These are phyloP conservation scores for Lydus trimaculatus DNA, from an alignment of 2,888 invertebrate genomes.

Conservation along the genomic window DNA sequence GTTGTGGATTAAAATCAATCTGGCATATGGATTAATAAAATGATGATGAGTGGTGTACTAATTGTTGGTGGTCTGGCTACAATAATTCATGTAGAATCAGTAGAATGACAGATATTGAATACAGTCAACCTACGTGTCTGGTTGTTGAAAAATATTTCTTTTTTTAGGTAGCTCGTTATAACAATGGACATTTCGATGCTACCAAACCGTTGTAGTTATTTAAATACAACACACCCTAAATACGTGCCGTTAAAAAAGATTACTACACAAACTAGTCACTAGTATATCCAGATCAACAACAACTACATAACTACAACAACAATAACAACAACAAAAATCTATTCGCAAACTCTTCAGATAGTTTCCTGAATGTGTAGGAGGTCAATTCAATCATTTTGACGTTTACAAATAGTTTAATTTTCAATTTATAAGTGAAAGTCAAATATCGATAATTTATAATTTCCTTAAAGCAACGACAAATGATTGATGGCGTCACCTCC, in stretches of 20 bases:
- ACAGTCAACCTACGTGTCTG: constrained; percentile 37
- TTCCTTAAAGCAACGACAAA: constrained; percentile 13
- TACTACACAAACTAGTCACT: constrained; percentile 8
- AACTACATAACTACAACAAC: constrained; percentile 11
- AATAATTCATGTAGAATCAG: constrained; percentile 37
- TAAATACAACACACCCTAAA: constrained; percentile 52
- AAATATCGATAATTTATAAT: constrained; percentile 13
- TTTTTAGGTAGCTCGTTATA: constrained; percentile 53
- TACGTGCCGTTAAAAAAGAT: constrained; percentile 23
- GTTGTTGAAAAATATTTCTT: constrained; percentile 43
- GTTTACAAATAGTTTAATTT: constrained; percentile 16
- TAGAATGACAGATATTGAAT: constrained; percentile 31
- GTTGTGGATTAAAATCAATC: constrained; percentile 9
- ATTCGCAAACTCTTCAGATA: background rate
- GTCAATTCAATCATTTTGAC: constrained; percentile 18
- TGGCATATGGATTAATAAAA: constrained; percentile 12
- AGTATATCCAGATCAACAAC: background rate
- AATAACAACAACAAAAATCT: background rate
- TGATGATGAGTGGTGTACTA: constrained; percentile 13
- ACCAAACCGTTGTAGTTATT: constrained; percentile 48
- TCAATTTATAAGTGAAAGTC: constrained; percentile 18
- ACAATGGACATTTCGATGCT: constrained; percentile 50
- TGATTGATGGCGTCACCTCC: constrained; percentile 18
- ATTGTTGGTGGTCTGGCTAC: constrained; percentile 22
- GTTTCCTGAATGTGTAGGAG: constrained; percentile 12